Base-by-base conservation (phyloP, 2,113 vertebrate genomes). In the Maccullochella peelii region DNA sequence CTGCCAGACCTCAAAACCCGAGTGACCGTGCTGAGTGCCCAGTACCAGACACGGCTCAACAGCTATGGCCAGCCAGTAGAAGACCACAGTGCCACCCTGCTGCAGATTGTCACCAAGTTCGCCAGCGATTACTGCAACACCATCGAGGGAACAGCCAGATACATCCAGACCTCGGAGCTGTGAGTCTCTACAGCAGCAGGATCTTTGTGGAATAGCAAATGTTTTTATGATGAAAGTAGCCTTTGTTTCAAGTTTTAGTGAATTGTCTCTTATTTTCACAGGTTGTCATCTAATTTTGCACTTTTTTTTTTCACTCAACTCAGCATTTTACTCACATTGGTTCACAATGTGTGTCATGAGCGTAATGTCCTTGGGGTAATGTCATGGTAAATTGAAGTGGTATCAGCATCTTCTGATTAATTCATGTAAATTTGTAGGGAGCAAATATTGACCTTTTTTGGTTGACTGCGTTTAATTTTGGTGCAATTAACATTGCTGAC, bases 71-170 rank as follows among this genome's bases (percentile, higher is more conserved):
- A 96, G 85, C 95, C 96, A 1, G 94, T 96, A 3, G 95, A 96
- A 75, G 96, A 96, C 90, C 95, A 95, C 86, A 96, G 94, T 36
- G 94, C 96, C 88, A 96, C 95, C 5, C 85, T 96, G 88, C 95
- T 96, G 85, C 95, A 96, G 93, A 96, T 96, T 52, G 95, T 96
- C 92, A 96, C 96, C 82, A 96, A 96, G 90, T 96, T 96, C 7
- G 95, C 96, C 84, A 93, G 93, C 2, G 95, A 96, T 79, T 96
- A 96, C 89, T 96, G 96, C 92, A 94, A 91, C 94, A 96, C 96
- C 74, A 96, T 96, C 0, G 96, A 96, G 88, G 96, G 96, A 79
- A 96, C 96, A 2, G 95, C 93, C 42, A 91, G 92, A 25, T 83
- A 96, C 88, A 96, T 96, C 58, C 95, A 96, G 89, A 96, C 95